phyloP scores from a whole-genome alignment of 2,113 vertebrate species.

The Myiozetetes cayanensis region DNA sequence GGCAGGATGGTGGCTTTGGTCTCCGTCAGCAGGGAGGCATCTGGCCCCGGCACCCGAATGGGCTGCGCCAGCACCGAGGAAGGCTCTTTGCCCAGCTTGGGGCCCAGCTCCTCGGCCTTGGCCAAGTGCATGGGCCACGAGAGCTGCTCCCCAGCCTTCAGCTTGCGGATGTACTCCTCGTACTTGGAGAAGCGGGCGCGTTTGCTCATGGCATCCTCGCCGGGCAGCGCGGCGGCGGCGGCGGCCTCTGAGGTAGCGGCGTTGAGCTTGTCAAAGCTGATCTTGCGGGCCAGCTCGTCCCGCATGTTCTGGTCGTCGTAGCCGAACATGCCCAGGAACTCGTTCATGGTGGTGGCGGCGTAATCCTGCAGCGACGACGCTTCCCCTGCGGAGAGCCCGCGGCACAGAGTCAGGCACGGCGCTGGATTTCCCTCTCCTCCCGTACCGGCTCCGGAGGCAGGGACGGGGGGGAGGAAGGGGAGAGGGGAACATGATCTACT shows the following conservation, averaged over 20 bases:
- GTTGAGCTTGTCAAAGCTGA: constrained; percentile 94
- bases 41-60: constrained; percentile 72
- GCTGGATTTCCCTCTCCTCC: neutral
- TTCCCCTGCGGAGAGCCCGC: constrained; percentile 79
- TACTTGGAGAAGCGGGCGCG: constrained; percentile 97
- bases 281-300: constrained; percentile 94
- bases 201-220: constrained; percentile 85
- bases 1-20: constrained; percentile 87
- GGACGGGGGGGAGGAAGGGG: constrained; percentile 45
- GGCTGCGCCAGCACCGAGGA: constrained; percentile 72
- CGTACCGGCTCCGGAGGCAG: neutral
- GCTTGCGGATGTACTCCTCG: constrained; percentile 97
- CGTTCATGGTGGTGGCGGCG: constrained; percentile 96
- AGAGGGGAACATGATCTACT: constrained; percentile 76
- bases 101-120: constrained; percentile 84
- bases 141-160: constrained; percentile 92
- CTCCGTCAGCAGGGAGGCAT: constrained; percentile 83
- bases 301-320: constrained; percentile 94
- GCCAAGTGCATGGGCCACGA: constrained; percentile 85
- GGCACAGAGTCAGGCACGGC: neutral
- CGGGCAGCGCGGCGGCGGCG: constrained; percentile 62
- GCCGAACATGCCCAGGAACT: constrained; percentile 98
- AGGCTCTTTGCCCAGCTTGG: constrained; percentile 84
- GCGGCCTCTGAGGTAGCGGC: constrained; percentile 84
- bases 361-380: constrained; percentile 90